phyloP scores from a whole-genome alignment of 2,888 invertebrate species.

The Sarcophaga variegata region DNA sequence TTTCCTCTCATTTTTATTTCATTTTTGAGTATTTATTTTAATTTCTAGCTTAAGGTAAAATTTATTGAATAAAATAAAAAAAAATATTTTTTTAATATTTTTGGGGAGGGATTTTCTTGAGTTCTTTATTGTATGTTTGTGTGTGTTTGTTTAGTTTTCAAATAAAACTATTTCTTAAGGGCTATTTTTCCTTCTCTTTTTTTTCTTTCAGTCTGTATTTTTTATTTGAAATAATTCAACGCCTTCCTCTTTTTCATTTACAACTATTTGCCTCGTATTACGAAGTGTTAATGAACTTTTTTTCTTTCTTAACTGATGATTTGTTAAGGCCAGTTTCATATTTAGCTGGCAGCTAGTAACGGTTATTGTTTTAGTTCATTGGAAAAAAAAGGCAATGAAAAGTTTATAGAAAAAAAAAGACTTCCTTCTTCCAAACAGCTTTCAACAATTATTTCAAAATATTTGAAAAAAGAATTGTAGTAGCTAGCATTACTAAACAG shows the following conservation, averaged over 20 bases:
- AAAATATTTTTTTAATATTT: not conserved
- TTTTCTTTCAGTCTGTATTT: not conserved
- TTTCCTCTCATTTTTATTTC: not conserved
- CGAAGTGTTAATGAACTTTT: slow-evolving; percentile 56
- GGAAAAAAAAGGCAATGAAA: too few relatives aligned
- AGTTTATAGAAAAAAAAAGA: too few relatives aligned
- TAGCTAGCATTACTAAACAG: too few relatives aligned
- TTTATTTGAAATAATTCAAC: not conserved
- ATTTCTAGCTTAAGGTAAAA: slow-evolving; percentile 54
- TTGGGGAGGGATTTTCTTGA: slow-evolving; percentile 3
- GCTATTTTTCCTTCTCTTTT: not conserved
- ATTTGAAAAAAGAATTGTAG: too few relatives aligned
- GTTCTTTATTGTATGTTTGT: slow-evolving; percentile 16
- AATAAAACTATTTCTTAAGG: slow-evolving; percentile 21
- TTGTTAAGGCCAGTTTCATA: slow-evolving; percentile 21
- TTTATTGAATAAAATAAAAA: slow-evolving; percentile 42
- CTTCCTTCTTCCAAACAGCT: too few relatives aligned
- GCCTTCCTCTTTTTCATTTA: slow-evolving; percentile 1
- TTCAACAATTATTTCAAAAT: too few relatives aligned
- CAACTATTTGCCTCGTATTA: not conserved
- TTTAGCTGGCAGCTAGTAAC: not conserved
- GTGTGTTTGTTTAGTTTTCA: slow-evolving; percentile 2
- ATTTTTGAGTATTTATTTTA: slow-evolving; percentile 34
- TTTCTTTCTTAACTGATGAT: not conserved
- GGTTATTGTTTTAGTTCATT: not conserved